Percentiles rank a stretch among this genome's conserved stretches.
Evolutionary conservation across 1,140 invertebrate species (phyloP).

Genomic region (Zaprionus capensis): DNA sequence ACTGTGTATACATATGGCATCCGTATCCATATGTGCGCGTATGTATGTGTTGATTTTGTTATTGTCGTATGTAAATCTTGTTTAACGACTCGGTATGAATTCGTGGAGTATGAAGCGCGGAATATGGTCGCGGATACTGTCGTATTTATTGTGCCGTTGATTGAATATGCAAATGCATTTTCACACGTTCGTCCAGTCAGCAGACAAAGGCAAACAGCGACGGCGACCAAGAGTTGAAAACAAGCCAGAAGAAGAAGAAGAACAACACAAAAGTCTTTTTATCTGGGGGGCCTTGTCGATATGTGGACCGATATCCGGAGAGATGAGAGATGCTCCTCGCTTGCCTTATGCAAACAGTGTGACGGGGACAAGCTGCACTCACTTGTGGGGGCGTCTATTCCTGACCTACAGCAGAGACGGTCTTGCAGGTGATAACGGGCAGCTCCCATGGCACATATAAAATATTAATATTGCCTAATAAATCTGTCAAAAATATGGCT

Average conservation of each 20-base stretch:
- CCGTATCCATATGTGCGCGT: constrained; percentile 3
- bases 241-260: not conserved
- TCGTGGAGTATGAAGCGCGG: constrained; percentile 40
- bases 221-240: constrained; percentile 3
- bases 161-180: constrained; percentile 83
- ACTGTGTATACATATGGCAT: constrained; percentile 21
- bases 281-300: constrained; percentile 6
- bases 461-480: constrained; percentile 79
- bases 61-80: constrained; percentile 80
- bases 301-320: not conserved
- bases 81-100: constrained; percentile 81
- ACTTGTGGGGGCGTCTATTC: not conserved
- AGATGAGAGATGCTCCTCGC: not conserved
- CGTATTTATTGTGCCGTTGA: constrained; percentile 79
- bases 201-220: constrained; percentile 55
- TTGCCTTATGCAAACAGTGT: constrained; percentile 25
- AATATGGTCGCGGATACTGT: constrained; percentile 3
- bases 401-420: constrained; percentile 61
- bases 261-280: not conserved
- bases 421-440: constrained; percentile 58
- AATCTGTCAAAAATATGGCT: constrained; percentile 77
- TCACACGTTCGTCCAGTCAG: constrained; percentile 70
- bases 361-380: not conserved
- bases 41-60: constrained; percentile 53
- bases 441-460: constrained; percentile 51